These are phyloP conservation scores for Marcusenius ussheri DNA, from an alignment of 2,113 vertebrate species.

Conservation along the genomic window DNA sequence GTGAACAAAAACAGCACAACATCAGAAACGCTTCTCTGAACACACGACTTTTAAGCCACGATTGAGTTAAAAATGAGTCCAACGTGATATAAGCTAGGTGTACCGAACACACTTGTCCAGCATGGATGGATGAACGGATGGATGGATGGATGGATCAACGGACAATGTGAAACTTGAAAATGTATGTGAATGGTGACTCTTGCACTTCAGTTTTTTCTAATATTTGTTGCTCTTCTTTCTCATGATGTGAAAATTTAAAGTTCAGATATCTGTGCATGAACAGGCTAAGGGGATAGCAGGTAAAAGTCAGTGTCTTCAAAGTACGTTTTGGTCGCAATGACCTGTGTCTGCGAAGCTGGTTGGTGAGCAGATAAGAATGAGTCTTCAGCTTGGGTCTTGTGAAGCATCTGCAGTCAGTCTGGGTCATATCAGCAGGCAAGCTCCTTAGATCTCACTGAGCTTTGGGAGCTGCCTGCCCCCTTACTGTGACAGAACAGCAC, in stretches of 20 bases:
- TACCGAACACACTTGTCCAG: neutral
- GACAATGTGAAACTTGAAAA: neutral
- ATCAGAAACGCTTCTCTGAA: neutral
- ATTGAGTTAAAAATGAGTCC: neutral
- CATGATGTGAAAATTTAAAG: neutral
- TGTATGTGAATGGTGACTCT: too few relatives aligned
- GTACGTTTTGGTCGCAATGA: neutral
- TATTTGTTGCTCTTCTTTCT: neutral
- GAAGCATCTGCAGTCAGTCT: neutral
- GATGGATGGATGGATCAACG: too few relatives aligned
- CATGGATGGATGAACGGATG: neutral
- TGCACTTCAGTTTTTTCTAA: neutral
- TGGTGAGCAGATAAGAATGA: neutral
- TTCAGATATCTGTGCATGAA: neutral
- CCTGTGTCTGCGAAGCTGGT: neutral
- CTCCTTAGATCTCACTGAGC: neutral
- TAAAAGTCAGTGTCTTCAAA: neutral
- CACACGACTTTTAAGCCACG: neutral
- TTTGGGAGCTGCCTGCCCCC: neutral
- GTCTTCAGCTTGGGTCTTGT: neutral
- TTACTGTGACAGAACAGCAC: neutral
- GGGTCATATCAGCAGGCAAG: neutral
- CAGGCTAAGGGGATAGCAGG: neutral
- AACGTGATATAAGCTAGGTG: neutral
- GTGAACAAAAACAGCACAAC: neutral